Base-by-base conservation (phyloP, 2,888 invertebrate genomes). In the Hartigia nigra region DNA sequence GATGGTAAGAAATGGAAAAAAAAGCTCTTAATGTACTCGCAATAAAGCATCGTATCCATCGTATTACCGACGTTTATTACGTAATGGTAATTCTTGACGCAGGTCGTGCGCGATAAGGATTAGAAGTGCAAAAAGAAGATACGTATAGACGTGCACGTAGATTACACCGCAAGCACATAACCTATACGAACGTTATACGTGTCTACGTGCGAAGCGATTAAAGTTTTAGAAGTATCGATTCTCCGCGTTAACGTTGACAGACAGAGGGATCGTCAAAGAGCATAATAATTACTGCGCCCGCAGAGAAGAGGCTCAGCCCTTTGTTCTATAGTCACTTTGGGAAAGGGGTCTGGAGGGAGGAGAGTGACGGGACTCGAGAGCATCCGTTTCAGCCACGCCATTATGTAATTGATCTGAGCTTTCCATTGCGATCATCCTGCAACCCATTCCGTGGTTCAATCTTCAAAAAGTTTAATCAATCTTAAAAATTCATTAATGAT, bases 281-380 rank as follows among this genome's bases (percentile, higher is more conserved):
- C 90, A 90, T 90, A 90, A 91, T 91, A 90, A 91, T 91, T 90
- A 90, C 91, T 89, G 88, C 87, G 88, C 89, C 88, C 90, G 87
- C 87, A 89, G 90, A 90, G 89, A 89, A 90, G 90, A 90, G 90
- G 87, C 89, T 90, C 89, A 89, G 90, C 89, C 90, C 90, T 91
- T 91, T 91, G 90, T 90, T 90, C 90, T 87, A 88, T 88, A 90
- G 90, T 91, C 91, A 91, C 90, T 91, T 91, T 91, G 89, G 89
- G 83, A 86, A 85, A 86, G 87, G 89, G 88, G 87, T 83, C 83
- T 70, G 31, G 78, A 75, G 74, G 37, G 78, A 70, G 78, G 76
- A 72, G 75, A 72, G 55, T 70, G 78, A 75, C 76, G 76, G 76
- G 36, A 34, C 72, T 72, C 81, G 84, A 88, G 84, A 89, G 87